Base-by-base conservation (phyloP, 2,797 vertebrate genomes). In the Cynopterus sphinx region DNA sequence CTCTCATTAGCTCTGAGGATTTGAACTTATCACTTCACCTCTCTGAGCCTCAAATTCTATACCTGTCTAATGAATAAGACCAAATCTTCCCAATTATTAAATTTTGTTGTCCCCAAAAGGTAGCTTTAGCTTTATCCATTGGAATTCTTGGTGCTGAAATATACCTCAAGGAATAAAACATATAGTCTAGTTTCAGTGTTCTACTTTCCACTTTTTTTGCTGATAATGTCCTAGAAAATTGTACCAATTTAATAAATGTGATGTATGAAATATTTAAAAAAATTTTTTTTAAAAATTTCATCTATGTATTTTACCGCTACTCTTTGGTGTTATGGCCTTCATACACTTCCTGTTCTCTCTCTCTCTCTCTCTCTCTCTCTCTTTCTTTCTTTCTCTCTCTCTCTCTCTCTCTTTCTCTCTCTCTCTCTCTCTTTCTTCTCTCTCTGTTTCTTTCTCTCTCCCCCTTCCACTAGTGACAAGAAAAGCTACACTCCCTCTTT, bases 321-420 rank as follows among this genome's bases (percentile, higher is more conserved):
- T 84, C 13, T 71, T 41, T 41, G 41, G 36, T 41, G 12, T 59
- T 53, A 1, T 77, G 43, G 22, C 0, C 28, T 91, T 77, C 73
- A 51, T n/a, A 75, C 46, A 24, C 10, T 70, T 31, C 4, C 22
- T 57, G 7, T 33, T 1, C 1, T 31, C 9, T 17, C 4, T 16
- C 9, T 22, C 0, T 24, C 16, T 8, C 4, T 16, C 16, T 21
- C 2, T 9, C 13, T 9, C 6, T 9, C 41, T 2, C 1, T 31
- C 11, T 21, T 2, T 16, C 13, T 21, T 0, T 22, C 17, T 7
- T 4, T 15, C 17, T 19, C 2, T 12, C 16, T 9, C 5, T 39
- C 33, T 51, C 11, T 5, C 10, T 39, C 68, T 36, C 6, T n/a
- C n/a, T 6, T 24, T 4, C 0, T 21, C 17, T 31, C 2, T 13